Conservation (phyloP, 2,113 vertebrate species). For the Alethe diademata region DNA sequence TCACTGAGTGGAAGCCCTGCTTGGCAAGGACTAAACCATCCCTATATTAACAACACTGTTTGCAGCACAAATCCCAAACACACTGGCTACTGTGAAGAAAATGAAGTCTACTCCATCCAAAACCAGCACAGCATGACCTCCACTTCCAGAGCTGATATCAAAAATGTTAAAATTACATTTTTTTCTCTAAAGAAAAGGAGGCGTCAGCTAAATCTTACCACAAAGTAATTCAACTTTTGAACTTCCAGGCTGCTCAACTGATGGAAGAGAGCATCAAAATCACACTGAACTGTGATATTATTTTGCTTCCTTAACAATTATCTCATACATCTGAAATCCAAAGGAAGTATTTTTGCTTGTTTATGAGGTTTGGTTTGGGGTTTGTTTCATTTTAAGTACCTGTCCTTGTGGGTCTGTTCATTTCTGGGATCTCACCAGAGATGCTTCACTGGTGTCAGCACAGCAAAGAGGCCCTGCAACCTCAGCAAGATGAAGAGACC, state of each 20-base stretch:
- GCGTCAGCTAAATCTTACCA: background rate
- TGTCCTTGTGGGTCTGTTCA: background rate
- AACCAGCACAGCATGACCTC: background rate
- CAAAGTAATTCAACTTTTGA: background rate
- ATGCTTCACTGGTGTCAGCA: background rate
- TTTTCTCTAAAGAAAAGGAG: background rate
- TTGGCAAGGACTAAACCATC: background rate
- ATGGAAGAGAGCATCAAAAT: slow-evolving; percentile 17
- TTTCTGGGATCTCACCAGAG: background rate
- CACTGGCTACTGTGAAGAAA: background rate
- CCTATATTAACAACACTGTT: background rate
- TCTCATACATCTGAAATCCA: background rate
- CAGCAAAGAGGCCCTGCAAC: background rate
- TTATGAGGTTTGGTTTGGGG: background rate
- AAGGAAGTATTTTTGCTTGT: slow-evolving; percentile 23
- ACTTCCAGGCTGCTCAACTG: background rate
- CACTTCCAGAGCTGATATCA: background rate
- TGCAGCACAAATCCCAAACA: background rate
- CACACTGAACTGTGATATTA: background rate
- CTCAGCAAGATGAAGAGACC: background rate
- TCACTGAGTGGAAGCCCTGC: background rate
- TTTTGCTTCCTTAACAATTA: slow-evolving; percentile 19
- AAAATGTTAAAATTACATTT: background rate
- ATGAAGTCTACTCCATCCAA: background rate
- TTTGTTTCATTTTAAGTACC: background rate